phyloP scores from a whole-genome alignment of 2,113 vertebrate species.

The Oreochromis tanganicae region DNA sequence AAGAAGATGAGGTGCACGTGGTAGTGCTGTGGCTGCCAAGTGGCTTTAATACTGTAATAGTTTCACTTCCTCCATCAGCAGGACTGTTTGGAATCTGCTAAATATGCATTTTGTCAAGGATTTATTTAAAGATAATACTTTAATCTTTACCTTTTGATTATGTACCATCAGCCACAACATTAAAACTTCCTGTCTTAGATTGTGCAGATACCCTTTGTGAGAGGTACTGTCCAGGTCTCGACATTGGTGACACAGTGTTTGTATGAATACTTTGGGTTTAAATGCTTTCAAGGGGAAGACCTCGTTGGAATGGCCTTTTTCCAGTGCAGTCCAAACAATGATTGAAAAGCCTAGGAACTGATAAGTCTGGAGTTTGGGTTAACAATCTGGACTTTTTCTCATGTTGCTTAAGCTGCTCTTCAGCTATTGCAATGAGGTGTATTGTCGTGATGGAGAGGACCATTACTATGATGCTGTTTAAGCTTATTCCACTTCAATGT shows the following conservation, averaged over 20 bases:
- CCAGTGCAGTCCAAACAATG: not conserved
- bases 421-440: not conserved
- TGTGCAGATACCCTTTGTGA: not conserved
- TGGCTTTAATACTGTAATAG: not conserved
- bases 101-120: not conserved
- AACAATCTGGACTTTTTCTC: not conserved
- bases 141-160: not conserved
- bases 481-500: not conserved
- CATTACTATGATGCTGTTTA: not conserved
- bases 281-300: not conserved
- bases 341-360: not conserved
- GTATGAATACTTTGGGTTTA: not conserved
- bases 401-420: not conserved
- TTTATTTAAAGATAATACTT: not conserved
- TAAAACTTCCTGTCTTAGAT: not conserved
- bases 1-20: not conserved
- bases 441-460: not conserved
- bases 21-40: not conserved
- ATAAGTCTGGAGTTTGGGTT: not conserved
- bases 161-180: not conserved
- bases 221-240: not conserved
- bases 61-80: not conserved
- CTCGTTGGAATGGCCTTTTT: not conserved
- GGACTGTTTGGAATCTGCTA: not conserved
- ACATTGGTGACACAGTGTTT: not conserved